Evolutionary conservation across 2,113 vertebrate genomes (phyloP).

Genomic region (Pontoporia blainvillei): DNA sequence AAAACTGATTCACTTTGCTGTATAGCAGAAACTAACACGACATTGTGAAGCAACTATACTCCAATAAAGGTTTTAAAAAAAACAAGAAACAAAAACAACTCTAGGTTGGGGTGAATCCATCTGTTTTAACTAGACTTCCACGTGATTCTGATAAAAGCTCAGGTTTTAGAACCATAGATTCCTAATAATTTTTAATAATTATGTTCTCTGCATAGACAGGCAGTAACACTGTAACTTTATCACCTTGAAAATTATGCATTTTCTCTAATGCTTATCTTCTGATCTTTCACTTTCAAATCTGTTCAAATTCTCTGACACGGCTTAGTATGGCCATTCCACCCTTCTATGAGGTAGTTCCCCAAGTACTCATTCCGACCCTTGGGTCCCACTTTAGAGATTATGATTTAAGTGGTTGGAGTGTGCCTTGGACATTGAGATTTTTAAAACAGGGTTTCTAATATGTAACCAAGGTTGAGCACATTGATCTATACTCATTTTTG

Average conservation of each 20-base stretch:
- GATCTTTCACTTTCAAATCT: neutral
- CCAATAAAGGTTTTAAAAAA: no score
- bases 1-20: no score
- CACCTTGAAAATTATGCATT: neutral
- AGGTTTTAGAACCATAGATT: neutral
- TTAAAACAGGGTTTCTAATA: neutral
- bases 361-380: neutral
- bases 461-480: neutral
- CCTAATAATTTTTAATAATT: neutral
- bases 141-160: neutral
- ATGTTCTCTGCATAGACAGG: neutral
- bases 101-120: neutral
- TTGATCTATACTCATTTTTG: neutral
- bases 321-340: neutral
- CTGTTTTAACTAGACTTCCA: neutral
- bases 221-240: neutral
- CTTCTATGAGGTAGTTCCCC: neutral
- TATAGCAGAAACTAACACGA: no score
- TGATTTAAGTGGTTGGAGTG: neutral
- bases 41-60: no score
- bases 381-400: neutral
- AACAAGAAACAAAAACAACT: neutral
- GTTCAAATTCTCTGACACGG: neutral
- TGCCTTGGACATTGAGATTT: neutral
- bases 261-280: neutral